Conservation (phyloP, 2,113 vertebrate genomes). For the Brachypodius melanocephalos region DNA sequence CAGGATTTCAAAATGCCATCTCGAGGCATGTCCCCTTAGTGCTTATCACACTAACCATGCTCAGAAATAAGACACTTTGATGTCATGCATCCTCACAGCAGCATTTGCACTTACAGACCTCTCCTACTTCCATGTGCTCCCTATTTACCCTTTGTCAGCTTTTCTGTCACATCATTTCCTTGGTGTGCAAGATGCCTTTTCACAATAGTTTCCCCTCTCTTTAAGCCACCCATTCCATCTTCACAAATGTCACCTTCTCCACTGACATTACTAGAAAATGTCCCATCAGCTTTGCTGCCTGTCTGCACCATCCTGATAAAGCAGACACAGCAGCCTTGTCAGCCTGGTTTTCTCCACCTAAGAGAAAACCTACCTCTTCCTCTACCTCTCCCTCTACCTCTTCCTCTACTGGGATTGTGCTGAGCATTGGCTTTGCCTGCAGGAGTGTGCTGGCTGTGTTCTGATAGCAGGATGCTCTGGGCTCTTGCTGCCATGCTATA, state of each 20-base stretch:
- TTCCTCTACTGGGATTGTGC: fast-evolving
- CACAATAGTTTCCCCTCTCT: background rate
- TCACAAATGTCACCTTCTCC: background rate
- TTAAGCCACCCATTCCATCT: background rate
- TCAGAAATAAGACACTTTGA: background rate
- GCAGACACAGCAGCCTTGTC: background rate
- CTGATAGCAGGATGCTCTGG: background rate
- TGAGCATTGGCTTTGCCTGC: background rate
- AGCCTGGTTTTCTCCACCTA: fast-evolving
- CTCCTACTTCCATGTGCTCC: background rate
- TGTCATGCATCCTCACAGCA: background rate
- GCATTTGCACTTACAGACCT: fast-evolving
- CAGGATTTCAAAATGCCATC: background rate
- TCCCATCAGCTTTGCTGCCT: background rate
- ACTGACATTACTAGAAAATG: background rate
- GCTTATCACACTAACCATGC: background rate
- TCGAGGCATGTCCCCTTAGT: background rate
- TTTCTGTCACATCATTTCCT: background rate
- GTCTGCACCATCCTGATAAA: background rate
- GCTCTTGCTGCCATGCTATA: background rate
- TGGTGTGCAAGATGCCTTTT: background rate
- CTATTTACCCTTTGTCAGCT: background rate
- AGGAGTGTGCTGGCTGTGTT: background rate
- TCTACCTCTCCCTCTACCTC: background rate
- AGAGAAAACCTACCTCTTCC: background rate